phyloP scores from a whole-genome alignment of 2,888 invertebrate species.

The Volucella bombylans region DNA sequence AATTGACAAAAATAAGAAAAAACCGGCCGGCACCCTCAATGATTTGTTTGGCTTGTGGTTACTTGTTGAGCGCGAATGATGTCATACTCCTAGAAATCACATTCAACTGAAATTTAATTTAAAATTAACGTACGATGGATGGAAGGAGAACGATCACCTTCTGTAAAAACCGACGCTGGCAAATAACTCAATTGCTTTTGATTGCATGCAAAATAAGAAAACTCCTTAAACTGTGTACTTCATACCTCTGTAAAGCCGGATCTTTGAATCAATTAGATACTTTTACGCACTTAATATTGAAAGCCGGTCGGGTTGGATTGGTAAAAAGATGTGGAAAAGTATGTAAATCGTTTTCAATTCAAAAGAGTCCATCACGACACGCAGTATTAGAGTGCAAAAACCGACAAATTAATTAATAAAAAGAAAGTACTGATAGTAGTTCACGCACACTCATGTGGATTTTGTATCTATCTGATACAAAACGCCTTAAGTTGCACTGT shows the following conservation, averaged over 20 bases:
- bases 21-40: slow-evolving; percentile 20
- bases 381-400: not conserved
- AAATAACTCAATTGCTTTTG: slow-evolving; percentile 9
- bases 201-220: not conserved
- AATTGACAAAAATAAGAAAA: slow-evolving; percentile 17
- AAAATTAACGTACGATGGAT: not conserved
- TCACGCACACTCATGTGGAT: slow-evolving; percentile 1
- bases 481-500: slow-evolving; percentile 27
- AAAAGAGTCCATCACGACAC: not conserved
- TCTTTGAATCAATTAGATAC: slow-evolving; percentile 21
- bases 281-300: slow-evolving; percentile 36
- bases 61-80: slow-evolving; percentile 45
- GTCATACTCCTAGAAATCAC: slow-evolving; percentile 23
- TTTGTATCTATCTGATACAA: slow-evolving; percentile 41
- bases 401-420: not conserved
- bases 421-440: slow-evolving; percentile 39
- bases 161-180: not conserved
- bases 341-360: not conserved
- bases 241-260: slow-evolving; percentile 17
- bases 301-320: slow-evolving; percentile 17
- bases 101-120: not conserved
- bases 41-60: slow-evolving; percentile 30
- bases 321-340: not conserved
- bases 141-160: not conserved
- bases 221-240: not conserved